phyloP scores from a whole-genome alignment of 2,113 vertebrate genomes.

The Oreochromis tanganicae region DNA sequence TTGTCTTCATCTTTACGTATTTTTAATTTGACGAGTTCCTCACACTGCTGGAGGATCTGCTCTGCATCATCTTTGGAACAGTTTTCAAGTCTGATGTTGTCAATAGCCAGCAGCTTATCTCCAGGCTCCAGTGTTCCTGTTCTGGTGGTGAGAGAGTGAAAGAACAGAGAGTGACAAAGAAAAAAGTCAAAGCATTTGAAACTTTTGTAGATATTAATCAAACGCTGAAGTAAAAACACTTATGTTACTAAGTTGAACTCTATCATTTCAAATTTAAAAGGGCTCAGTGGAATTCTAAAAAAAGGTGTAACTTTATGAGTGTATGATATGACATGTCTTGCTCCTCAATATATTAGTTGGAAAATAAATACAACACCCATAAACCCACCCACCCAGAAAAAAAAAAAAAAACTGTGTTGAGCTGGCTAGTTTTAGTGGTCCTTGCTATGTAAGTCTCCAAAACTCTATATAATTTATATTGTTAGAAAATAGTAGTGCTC shows the following conservation, averaged over 20 bases:
- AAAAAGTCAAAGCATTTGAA: not conserved
- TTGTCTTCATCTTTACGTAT: slow-evolving; percentile 97
- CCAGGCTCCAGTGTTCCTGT: slow-evolving; percentile 94
- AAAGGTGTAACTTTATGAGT: not conserved
- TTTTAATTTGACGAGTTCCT: slow-evolving; percentile 95
- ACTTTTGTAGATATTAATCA: not conserved
- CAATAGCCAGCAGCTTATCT: slow-evolving; percentile 93
- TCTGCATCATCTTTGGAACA: slow-evolving; percentile 91
- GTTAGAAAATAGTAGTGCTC: not conserved
- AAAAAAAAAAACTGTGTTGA: not conserved
- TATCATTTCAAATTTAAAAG: not conserved
- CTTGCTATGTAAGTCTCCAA: not conserved
- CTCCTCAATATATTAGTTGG: not conserved
- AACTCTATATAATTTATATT: not conserved
- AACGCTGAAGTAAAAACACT: not conserved
- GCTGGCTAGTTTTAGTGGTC: not conserved
- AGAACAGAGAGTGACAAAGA: not conserved
- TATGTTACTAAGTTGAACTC: not conserved
- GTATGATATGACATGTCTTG: not conserved
- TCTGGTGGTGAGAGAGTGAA: slow-evolving; percentile 55
- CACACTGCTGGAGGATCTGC: slow-evolving; percentile 90
- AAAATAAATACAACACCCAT: not conserved
- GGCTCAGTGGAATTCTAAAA: not conserved
- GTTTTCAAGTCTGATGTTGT: slow-evolving; percentile 90
- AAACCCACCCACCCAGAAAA: not conserved